phyloP scores from a whole-genome alignment of 2,888 invertebrate species.

The Catocala nupta region DNA sequence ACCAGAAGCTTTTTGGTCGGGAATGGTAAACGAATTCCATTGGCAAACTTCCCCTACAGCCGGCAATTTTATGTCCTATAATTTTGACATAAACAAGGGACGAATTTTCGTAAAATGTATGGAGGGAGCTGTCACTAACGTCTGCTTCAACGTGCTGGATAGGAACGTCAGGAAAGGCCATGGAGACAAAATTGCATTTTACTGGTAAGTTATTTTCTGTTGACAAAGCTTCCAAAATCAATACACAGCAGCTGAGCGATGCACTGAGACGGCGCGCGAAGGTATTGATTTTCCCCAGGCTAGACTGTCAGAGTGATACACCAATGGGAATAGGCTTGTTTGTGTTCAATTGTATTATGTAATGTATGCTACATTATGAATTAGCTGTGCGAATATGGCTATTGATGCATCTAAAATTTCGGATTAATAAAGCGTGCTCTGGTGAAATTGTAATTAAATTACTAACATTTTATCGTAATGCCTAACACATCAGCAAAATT shows the following conservation, averaged over 20 bases:
- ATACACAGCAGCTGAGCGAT: constrained; percentile 80
- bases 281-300: constrained; percentile 74
- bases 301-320: constrained; percentile 15
- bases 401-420: not conserved
- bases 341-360: constrained; percentile 17
- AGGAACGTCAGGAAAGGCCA: constrained; percentile 95
- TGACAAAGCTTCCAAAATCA: constrained; percentile 62
- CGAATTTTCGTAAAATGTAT: constrained; percentile 97
- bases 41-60: constrained; percentile 94
- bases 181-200: constrained; percentile 97
- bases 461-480: too few species aligned
- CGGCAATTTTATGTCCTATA: constrained; percentile 94
- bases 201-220: constrained; percentile 91
- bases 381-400: constrained; percentile 2
- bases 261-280: constrained; percentile 77
- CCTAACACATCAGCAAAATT: too few species aligned
- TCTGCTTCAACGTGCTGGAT: constrained; percentile 98
- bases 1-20: constrained; percentile 97
- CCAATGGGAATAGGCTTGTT: constrained; percentile 12
- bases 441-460: not conserved
- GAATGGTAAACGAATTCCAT: constrained; percentile 96
- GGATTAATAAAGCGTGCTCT: not conserved
- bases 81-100: constrained; percentile 96
- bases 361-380: constrained; percentile 7
- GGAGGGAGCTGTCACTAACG: constrained; percentile 97